A percentile compares a stretch with the other conserved stretches of the same genome.
phyloP scores from a whole-genome alignment of 2,113 vertebrate species.

The Gasterosteus aculeatus region DNA sequence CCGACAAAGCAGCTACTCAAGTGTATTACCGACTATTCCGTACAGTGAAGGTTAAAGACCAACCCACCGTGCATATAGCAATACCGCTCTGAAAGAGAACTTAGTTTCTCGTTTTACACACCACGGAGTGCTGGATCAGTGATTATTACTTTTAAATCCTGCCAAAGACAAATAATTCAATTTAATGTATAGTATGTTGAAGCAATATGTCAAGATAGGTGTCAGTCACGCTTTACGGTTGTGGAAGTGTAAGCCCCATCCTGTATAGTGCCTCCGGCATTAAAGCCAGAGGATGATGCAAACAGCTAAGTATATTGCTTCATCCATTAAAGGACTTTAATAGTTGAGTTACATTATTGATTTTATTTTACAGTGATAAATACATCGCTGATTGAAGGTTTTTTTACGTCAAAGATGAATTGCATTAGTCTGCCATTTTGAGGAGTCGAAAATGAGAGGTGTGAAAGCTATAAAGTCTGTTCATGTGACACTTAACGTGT shows the following conservation, averaged over 20 bases:
- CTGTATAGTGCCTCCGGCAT: conserved; percentile 64
- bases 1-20: conserved; percentile 27
- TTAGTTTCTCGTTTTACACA: background rate
- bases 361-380: conserved; percentile 84
- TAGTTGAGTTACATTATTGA: conserved; percentile 81
- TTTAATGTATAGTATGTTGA: conserved; percentile 41
- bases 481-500: conserved; percentile 60
- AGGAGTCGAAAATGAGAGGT: conserved; percentile 52
- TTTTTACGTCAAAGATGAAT: conserved; percentile 76
- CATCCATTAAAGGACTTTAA: conserved; percentile 84
- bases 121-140: background rate
- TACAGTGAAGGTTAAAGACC: conserved; percentile 19
- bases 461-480: conserved; percentile 67
- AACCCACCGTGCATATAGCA: conserved; percentile 17
- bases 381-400: conserved; percentile 82
- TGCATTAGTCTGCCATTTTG: conserved; percentile 71
- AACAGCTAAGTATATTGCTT: conserved; percentile 80
- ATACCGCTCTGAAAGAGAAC: background rate
- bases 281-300: conserved; percentile 78
- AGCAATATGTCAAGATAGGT: conserved; percentile 61
- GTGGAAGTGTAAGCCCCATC: conserved; percentile 59
- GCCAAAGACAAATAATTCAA: conserved; percentile 21
- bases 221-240: conserved; percentile 70
- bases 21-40: background rate
- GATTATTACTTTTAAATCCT: conserved; percentile 17